A percentile compares a stretch with the other conserved stretches of the same genome.
These are phyloP conservation scores for Rousettus leschenaultii DNA, from an alignment of 2,113 vertebrate species.

Conservation along the genomic window DNA sequence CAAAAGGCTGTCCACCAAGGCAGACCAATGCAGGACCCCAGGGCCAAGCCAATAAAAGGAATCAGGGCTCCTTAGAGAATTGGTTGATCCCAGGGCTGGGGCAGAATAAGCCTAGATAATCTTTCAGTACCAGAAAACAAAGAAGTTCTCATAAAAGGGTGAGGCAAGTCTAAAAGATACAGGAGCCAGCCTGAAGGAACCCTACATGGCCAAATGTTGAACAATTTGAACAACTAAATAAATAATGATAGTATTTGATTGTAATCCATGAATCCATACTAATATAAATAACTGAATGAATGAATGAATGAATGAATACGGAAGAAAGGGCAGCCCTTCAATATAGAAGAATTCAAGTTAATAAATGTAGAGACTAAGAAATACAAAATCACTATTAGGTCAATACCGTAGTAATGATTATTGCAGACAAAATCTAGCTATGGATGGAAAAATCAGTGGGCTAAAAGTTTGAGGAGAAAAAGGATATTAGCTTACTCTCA, in stretches of 20 bases:
- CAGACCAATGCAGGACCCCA: background rate
- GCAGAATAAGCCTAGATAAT: background rate
- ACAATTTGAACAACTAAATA: background rate
- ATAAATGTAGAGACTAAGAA: conserved; percentile 13
- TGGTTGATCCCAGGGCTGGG: background rate
- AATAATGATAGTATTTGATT: background rate
- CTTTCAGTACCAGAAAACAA: background rate
- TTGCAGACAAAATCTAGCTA: background rate
- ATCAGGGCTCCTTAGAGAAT: background rate
- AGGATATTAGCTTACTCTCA: background rate
- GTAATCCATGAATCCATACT: background rate
- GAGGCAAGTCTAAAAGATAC: background rate
- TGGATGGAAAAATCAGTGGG: background rate
- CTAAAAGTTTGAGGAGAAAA: background rate
- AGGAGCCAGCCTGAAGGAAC: background rate
- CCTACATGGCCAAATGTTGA: background rate
- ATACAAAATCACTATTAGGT: background rate
- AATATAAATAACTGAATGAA: background rate
- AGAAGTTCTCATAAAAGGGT: background rate
- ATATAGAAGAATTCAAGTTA: background rate
- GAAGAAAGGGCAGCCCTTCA: background rate
- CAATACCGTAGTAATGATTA: background rate
- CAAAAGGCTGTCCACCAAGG: background rate
- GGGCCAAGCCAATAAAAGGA: background rate
- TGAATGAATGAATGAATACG: conserved; percentile 1